A percentile compares a stretch with the other conserved stretches of the same genome.
phyloP scores from a whole-genome alignment of 2,113 vertebrate species.

The Centropristis striata region DNA sequence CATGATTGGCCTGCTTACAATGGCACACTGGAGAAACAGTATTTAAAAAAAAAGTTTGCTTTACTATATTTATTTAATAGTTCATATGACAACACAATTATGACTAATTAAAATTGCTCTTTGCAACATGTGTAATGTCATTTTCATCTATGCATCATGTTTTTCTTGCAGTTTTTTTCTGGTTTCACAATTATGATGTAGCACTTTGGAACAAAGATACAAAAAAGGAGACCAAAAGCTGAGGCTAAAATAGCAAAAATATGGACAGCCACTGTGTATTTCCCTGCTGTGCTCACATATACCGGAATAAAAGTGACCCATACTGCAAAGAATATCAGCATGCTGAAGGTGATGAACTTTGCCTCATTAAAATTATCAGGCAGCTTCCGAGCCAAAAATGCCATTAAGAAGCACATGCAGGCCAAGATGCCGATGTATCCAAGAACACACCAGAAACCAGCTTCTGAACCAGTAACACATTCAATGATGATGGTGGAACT shows the following conservation, averaged over 20 bases:
- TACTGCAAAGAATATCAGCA: constrained; percentile 83
- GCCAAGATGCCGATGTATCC: constrained; percentile 80
- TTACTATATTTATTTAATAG: too few relatives aligned
- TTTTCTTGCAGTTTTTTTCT: constrained; percentile 75
- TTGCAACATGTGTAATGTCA: not conserved
- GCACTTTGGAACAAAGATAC: constrained; percentile 82
- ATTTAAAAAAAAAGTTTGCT: too few relatives aligned
- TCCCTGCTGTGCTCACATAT: constrained; percentile 83
- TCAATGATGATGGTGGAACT: constrained; percentile 77
- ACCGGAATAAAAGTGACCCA: constrained; percentile 84
- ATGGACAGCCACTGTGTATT: constrained; percentile 82
- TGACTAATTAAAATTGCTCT: too few relatives aligned
- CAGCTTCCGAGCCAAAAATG: constrained; percentile 79
- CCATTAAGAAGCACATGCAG: constrained; percentile 76
- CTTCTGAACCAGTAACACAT: constrained; percentile 73
- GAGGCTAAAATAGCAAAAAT: constrained; percentile 84
- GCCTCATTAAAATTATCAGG: constrained; percentile 84
- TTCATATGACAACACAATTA: too few relatives aligned
- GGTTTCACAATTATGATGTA: constrained; percentile 78
- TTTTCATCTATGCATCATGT: constrained; percentile 68
- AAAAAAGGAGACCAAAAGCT: constrained; percentile 73
- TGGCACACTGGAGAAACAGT: too few relatives aligned
- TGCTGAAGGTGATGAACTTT: constrained; percentile 83
- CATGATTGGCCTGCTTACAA: too few relatives aligned
- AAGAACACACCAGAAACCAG: constrained; percentile 79